Percentiles rank a stretch among this genome's conserved stretches.
These are phyloP conservation scores for Arctia plantaginis DNA, from an alignment of 2,888 invertebrate genomes.

Conservation along the genomic window DNA sequence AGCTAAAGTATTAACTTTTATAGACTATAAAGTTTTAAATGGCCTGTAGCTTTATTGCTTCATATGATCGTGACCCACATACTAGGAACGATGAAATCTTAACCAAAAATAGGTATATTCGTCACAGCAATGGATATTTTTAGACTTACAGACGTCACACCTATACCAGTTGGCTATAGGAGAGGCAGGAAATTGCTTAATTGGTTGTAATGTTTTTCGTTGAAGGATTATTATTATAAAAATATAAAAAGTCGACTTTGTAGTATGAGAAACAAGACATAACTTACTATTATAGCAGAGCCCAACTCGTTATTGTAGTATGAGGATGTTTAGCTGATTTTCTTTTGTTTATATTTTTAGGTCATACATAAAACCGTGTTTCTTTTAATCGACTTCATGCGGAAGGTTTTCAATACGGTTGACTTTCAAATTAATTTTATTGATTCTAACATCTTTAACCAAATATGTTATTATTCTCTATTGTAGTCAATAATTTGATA, in stretches of 20 bases:
- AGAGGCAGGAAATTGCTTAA: neutral
- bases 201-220: neutral
- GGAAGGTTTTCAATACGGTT: no score
- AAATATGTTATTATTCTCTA: no score
- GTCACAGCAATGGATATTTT: slow-evolving; percentile 5
- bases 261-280: neutral
- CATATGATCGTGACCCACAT: slow-evolving; percentile 1
- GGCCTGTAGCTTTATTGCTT: neutral
- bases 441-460: no score
- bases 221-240: neutral
- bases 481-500: no score
- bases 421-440: no score
- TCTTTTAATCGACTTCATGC: neutral
- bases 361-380: neutral
- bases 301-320: no score
- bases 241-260: neutral
- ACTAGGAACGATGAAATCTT: slow-evolving; percentile 4
- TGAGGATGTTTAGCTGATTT: neutral
- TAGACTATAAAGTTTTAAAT: neutral
- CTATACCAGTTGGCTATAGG: neutral
- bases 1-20: neutral
- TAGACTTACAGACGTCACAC: neutral
- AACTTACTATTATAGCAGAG: neutral
- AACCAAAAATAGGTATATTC: slow-evolving; percentile 6
- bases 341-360: neutral